Evolutionary conservation across 2,113 vertebrate genomes (phyloP), one percentile per base, ranked within the genome.

Genomic region (Mustela nigripes): DNA sequence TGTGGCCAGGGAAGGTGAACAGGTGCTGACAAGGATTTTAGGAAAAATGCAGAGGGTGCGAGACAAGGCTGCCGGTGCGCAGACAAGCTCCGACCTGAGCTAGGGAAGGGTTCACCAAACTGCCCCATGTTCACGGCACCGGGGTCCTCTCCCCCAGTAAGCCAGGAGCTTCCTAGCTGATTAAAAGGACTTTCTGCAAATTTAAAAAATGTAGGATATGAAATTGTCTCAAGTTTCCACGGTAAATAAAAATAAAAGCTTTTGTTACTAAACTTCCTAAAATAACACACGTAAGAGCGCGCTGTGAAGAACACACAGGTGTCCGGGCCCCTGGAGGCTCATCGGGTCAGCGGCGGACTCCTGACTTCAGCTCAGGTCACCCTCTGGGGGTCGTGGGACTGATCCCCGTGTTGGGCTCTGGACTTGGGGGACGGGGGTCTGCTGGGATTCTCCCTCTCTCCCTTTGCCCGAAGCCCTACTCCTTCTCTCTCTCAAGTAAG

Each of bases 21-120:
- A 7, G 24, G 26, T 0, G 1, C 0, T 21, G 22, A 15, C 56
- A 15, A 7, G 67, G 71, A 7, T 28, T 24, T 36, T 22, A 42
- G 69, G 63, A 42, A 39, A 71, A 73, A 33, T 4, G 39, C 39
- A 56, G 15, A 42, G 78, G 79, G 45, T 1, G 11, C 4, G 65
- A 50, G 84, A 22, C 22, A 42, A 69, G 10, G 15, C 86, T 33
- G 1, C 36, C 26, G 22, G 36, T 31, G 67, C 9, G 9, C 7
- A 8, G 0, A 48, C 11, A 14, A 26, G 22, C 31, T 67, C 65
- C 18, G 4, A 14, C 11, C 56, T 26, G 58, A 22, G 60, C 31
- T 6, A 81, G 15, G 48, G 31, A 60, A 21, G 5, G 3, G 28
- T 58, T 69, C 42, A 62, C 26, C 63, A 33, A 16, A 50, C 5